phyloP scores from a whole-genome alignment of 53 echinoderm and acorn worm species.

The Crossaster papposus region DNA sequence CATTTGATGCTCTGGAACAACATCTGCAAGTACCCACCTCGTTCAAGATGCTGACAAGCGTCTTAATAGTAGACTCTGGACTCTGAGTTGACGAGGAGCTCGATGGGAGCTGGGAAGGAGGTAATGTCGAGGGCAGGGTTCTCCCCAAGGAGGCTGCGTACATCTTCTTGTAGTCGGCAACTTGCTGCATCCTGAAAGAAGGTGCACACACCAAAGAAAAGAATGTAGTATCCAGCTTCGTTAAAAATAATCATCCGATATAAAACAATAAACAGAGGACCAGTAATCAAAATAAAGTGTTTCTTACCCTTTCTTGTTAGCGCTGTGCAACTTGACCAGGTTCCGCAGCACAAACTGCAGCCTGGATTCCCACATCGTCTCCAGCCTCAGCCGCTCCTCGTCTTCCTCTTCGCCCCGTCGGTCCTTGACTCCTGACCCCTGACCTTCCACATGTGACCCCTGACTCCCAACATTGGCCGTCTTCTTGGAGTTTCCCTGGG shows the following conservation, averaged over 20 bases:
- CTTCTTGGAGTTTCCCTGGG: background rate
- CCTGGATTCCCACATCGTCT: conserved; percentile 72
- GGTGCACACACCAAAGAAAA: no score
- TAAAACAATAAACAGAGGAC: background rate
- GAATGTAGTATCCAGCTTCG: no score
- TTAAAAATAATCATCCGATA: no score
- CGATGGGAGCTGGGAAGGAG: background rate
- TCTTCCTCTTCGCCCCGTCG: conserved; percentile 52
- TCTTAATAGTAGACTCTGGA: background rate
- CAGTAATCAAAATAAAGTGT: background rate
- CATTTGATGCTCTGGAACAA: conserved; percentile 37
- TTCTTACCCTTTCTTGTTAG: conserved; percentile 76
- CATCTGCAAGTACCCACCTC: conserved; percentile 30
- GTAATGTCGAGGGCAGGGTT: background rate
- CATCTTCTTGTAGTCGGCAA: conserved; percentile 46
- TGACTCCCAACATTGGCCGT: background rate
- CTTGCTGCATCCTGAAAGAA: conserved; percentile 5
- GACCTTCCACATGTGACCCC: no score
- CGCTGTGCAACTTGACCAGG: conserved; percentile 72
- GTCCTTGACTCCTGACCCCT: background rate
- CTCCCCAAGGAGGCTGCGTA: conserved; percentile 50
- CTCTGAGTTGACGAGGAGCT: background rate
- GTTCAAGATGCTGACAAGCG: conserved; percentile 24
- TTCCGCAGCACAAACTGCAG: conserved; percentile 83
- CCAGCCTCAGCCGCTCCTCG: conserved; percentile 70